Base-by-base conservation (phyloP, 2,113 vertebrate species). In the Trogon surrucura region DNA sequence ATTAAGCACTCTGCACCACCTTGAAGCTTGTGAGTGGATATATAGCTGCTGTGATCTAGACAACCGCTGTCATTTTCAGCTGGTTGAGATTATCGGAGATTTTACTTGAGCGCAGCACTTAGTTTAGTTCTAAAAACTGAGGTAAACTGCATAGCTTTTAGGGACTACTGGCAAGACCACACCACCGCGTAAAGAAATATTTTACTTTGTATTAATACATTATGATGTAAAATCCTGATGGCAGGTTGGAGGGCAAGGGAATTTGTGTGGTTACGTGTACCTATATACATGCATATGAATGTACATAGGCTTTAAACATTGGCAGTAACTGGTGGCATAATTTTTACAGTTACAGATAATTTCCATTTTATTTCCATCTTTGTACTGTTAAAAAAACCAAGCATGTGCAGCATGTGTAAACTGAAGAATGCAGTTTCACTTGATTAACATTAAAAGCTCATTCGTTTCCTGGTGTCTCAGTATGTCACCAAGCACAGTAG, bases 31-130 rank as follows among this genome's bases (percentile, higher is more conserved):
- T 88, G 89, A 93, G 78, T 83, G 89, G 93, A 53, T 91, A 93
- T 87, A 90, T 74, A 86, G 38, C 57, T 60, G 61, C 88, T 89
- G 58, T 95, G 65, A 73, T 47, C 89, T 96, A 96, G 93, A 92
- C 95, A 95, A 95, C 91, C 94, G 88, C 96, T 97, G 95, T 93
- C 94, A 58, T 88, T 77, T 85, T 91, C 85, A 94, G 41, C 61
- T 82, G 36, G 84, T 88, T 96, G 86, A 93, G 57, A 73, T 89
- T 86, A 93, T 81, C 54, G 85, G 88, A 93, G 90, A 74, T 89
- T 96, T 96, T 87, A 57, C 27, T 73, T 93, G 85, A 93, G 85
- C 3, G 17, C 88, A 90, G 79, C 38, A 73, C 72, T 91, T 84
- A 83, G 94, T 96, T 96, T 96, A 44, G 82, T 90, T 91, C 66